A percentile compares a stretch with the other conserved stretches of the same genome.
These are phyloP conservation scores for Psococerastis gibbosa DNA, from an alignment of 2,888 invertebrate genomes.

Conservation along the genomic window DNA sequence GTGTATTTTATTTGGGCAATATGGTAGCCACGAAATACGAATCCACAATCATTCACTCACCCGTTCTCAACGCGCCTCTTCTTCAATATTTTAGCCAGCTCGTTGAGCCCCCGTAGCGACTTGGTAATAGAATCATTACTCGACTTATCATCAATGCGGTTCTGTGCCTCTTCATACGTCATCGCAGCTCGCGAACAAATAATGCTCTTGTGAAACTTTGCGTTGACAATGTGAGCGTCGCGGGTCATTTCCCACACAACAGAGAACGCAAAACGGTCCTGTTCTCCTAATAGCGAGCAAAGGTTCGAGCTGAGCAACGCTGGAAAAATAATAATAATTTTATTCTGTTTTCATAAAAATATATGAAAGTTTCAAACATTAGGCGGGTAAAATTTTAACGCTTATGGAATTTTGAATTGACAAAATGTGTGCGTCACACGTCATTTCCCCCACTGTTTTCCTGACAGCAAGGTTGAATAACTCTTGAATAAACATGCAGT, in stretches of 20 bases:
- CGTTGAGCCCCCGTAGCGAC: slow-evolving; percentile 65
- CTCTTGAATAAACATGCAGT: too few relatives aligned
- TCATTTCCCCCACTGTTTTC: too few relatives aligned
- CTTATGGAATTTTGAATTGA: too few relatives aligned
- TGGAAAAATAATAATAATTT: slow-evolving; percentile 26
- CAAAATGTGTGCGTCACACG: too few relatives aligned
- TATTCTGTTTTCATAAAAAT: too few relatives aligned
- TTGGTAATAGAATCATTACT: slow-evolving; percentile 51
- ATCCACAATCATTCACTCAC: too few relatives aligned
- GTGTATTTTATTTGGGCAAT: too few relatives aligned
- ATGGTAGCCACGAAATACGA: too few relatives aligned
- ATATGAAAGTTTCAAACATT: slow-evolving; percentile 10
- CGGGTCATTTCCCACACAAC: slow-evolving; percentile 85
- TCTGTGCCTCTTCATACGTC: slow-evolving; percentile 94
- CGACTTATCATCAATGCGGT: slow-evolving; percentile 67
- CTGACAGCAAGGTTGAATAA: too few relatives aligned
- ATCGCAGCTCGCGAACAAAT: slow-evolving; percentile 81
- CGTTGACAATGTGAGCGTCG: slow-evolving; percentile 60
- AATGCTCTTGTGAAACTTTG: slow-evolving; percentile 79
- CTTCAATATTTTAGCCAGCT: slow-evolving; percentile 80
- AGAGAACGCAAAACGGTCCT: slow-evolving; percentile 87
- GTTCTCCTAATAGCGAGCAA: slow-evolving; percentile 80
- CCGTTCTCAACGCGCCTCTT: slow-evolving; percentile 67
- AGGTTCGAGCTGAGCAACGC: slow-evolving; percentile 86
- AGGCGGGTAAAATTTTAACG: too few relatives aligned